Conservation (phyloP, 2,888 invertebrate genomes). For the Meloe dianella region DNA sequence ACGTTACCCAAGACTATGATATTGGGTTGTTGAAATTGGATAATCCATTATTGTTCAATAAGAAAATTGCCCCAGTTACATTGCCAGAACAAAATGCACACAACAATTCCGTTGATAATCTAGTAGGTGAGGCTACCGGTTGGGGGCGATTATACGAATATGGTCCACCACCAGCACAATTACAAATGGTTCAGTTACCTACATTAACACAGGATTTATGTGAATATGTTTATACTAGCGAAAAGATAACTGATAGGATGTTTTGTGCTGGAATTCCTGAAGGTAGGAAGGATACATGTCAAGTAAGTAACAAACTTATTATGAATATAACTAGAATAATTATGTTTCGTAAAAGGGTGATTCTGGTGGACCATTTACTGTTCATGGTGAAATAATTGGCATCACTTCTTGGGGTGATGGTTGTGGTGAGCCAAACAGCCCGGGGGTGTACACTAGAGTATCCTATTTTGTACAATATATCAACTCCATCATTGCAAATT, state of each 20-base stretch:
- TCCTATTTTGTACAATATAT: conserved; percentile 21
- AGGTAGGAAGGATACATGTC: conserved; percentile 43
- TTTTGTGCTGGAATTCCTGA: conserved; percentile 43
- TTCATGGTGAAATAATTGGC: conserved; percentile 30
- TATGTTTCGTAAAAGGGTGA: conserved; percentile 57
- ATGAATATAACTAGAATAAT: background rate
- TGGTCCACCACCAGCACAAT: conserved; percentile 16
- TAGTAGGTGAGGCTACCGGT: conserved; percentile 56
- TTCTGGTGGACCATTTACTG: conserved; percentile 59
- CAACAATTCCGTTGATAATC: conserved; percentile 44
- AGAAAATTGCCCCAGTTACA: background rate
- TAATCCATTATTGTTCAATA: conserved; percentile 52
- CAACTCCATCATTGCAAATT: conserved; percentile 38
- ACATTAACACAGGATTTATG: conserved; percentile 10
- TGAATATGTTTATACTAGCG: background rate
- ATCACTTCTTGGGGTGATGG: conserved; percentile 34
- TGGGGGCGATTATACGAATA: conserved; percentile 41
- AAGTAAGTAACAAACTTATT: conserved; percentile 28
- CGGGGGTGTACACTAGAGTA: conserved; percentile 34
- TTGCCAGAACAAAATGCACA: conserved; percentile 4
- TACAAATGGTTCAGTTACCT: conserved; percentile 21
- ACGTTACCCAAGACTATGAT: conserved; percentile 61
- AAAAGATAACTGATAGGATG: conserved; percentile 37
- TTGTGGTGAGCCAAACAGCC: conserved; percentile 24
- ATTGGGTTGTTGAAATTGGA: conserved; percentile 61